Conservation (phyloP, 2,888 invertebrate genomes). For the Lysandra bellargus region DNA sequence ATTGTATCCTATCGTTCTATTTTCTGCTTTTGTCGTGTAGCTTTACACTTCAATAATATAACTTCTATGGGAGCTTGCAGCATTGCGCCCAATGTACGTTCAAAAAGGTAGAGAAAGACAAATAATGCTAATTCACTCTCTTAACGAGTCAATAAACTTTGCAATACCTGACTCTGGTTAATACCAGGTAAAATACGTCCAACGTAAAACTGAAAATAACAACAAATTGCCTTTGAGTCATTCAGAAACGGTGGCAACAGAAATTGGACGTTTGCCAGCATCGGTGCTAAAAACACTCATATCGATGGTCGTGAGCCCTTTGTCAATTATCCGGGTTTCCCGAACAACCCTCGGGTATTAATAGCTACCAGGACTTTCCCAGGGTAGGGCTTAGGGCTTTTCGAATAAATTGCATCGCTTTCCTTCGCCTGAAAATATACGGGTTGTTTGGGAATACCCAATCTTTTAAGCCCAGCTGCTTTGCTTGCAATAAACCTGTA, state of each 20-base stretch:
- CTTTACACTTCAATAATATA: background rate
- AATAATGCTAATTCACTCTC: background rate
- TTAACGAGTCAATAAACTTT: background rate
- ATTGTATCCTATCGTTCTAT: no score
- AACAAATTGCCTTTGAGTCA: conserved; percentile 52
- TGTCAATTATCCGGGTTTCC: conserved; percentile 41
- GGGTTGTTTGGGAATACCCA: background rate
- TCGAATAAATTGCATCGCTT: background rate
- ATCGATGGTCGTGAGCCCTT: conserved; percentile 43
- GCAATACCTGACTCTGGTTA: background rate
- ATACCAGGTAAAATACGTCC: conserved; percentile 27
- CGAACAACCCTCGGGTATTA: conserved; percentile 23
- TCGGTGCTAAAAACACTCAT: conserved; percentile 32
- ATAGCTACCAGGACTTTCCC: conserved; percentile 24
- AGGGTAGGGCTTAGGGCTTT: background rate
- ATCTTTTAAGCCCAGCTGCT: background rate
- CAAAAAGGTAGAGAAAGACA: background rate
- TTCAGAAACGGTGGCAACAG: conserved; percentile 52
- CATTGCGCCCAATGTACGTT: background rate
- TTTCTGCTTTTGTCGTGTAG: no score
- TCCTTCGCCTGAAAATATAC: background rate
- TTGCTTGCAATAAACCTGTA: background rate
- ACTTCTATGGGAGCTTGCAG: no score
- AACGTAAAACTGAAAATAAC: conserved; percentile 35
- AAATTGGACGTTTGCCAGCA: conserved; percentile 53